Base-by-base conservation (phyloP, 23 tunicate genomes). In the Ascidia mentula region DNA sequence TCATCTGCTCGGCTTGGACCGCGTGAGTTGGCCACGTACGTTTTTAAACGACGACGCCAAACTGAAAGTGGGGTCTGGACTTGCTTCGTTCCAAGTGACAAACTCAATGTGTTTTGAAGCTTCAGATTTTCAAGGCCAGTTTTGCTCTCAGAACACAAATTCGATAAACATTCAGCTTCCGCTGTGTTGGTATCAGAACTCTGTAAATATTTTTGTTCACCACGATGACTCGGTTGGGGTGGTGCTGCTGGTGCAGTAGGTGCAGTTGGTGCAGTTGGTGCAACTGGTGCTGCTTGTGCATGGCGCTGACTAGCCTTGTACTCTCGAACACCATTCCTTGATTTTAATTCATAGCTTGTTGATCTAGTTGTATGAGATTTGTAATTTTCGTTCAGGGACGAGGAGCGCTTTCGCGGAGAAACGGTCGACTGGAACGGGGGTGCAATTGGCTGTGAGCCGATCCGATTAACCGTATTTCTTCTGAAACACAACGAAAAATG, bases 1-100 rank as follows among this genome's bases (percentile, higher is more conserved):
- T 53, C 65, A 28, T 53, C 65, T 3, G 28, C 1, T n/a, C n/a
- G n/a, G 4, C 65, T 3, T 3, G 65, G 13, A 20, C 4, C 65
- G 13, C 65, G 65, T 28, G 65, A 53, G 24, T 53, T 53, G 4
- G 65, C 65, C 65, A 53, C 65, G 65, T 53, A 53, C 65, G 65
- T 53, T 53, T 53, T 53, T 5, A 53, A 28, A 28, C 65, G 65
- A 9, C 65, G 65, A 53, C 65, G 65, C 65, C 65, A 53, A 6
- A 53, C 65, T 9, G 65, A 53, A 1, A 53, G 13, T 53, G 65
- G 65, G 13, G 65, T 53, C 65, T 53, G 65, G 65, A 53, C 24
- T 9, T 53, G 65, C 65, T 53, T 53, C 12, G 65, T 53, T 53
- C 65, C 65, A 53, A 53, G 65, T 53, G 65, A 26, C 24, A 28